Conservation (phyloP, 2,888 invertebrate species). For the Dasysyrphus albostriatus region DNA sequence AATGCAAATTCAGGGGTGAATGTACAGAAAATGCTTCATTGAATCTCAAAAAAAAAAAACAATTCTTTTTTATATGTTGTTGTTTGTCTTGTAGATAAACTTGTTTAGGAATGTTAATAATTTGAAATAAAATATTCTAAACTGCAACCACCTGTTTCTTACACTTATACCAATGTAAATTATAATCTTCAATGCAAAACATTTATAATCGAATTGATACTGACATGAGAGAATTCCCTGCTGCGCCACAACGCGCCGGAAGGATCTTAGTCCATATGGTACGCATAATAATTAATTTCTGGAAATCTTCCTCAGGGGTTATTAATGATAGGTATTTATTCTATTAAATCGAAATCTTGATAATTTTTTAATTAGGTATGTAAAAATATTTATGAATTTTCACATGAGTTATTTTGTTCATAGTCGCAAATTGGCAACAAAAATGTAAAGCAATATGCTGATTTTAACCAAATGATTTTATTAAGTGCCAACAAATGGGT, state of each 20-base stretch:
- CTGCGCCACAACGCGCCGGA: not conserved
- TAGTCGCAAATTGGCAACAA: too few species aligned
- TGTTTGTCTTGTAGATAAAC: too few species aligned
- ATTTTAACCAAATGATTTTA: not conserved
- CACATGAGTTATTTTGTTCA: slow-evolving; percentile 5
- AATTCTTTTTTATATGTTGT: too few species aligned
- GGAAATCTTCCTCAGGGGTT: not conserved
- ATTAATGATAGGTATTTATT: slow-evolving; percentile 2
- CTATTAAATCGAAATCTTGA: slow-evolving; percentile 12
- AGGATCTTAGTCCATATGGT: slow-evolving; percentile 2
- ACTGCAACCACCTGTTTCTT: slow-evolving; percentile 2
- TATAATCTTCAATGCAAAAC: not conserved
- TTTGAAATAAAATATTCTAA: too few species aligned
- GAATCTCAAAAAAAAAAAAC: too few species aligned
- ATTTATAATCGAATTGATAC: slow-evolving; percentile 17
- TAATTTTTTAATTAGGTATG: slow-evolving; percentile 3
- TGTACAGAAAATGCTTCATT: too few species aligned
- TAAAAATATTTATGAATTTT: not conserved
- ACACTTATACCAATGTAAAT: not conserved
- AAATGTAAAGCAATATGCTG: not conserved
- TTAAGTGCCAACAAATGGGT: not conserved
- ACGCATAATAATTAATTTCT: slow-evolving; percentile 23
- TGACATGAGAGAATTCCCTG: not conserved
- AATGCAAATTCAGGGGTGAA: too few species aligned
- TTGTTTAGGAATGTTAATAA: too few species aligned